Evolutionary conservation across 2,113 vertebrate species (phyloP), one percentile per base, ranked within the genome.

Genomic region (Mormyrus lacerda): DNA sequence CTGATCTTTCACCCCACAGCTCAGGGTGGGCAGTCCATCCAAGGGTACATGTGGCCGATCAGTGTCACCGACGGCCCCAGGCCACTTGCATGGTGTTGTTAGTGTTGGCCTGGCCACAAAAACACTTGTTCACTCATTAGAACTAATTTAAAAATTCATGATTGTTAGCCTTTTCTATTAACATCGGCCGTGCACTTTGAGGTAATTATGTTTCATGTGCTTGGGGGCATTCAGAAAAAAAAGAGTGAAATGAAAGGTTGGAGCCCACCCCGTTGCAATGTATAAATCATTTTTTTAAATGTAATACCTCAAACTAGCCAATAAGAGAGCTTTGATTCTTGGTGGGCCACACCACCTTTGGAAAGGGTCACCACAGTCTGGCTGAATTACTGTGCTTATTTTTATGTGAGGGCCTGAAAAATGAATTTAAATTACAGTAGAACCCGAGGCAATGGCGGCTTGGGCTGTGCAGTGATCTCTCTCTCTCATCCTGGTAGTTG

Each of bases 61-160:
- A 7, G 35, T 17, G 3, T 65, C 21, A 8, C 35, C 35, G 13
- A 65, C 39, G 48, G 90, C 90, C 85, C 27, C 31, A 82, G 69
- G 87, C 61, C 51, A 35, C 31, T 84, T 39, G 87, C 42, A 35
- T 15, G 8, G 85, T 87, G 87, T 61, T 86, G 50, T 87, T 90
- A 91, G 88, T 79, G 90, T 92, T 90, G 44, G 61, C 61, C 58
- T 11, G 69, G 87, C 90, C 65, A 47, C 58, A 24, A 82, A 91
- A 87, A 91, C 91, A 90, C 89, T 89, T 90, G 90, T 90, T 90
- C 84, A 85, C 87, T 89, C 83, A 58, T 89, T 91, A 91, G 85
- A 88, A 89, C 88, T 88, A 45, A 89, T 89, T 91, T 85, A 90
- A 90, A 90, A 91, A 89, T 90, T 88, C 89, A 89, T 90, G 82